Conservation (phyloP, 1,140 invertebrate genomes). For the Whitmania pigra region DNA sequence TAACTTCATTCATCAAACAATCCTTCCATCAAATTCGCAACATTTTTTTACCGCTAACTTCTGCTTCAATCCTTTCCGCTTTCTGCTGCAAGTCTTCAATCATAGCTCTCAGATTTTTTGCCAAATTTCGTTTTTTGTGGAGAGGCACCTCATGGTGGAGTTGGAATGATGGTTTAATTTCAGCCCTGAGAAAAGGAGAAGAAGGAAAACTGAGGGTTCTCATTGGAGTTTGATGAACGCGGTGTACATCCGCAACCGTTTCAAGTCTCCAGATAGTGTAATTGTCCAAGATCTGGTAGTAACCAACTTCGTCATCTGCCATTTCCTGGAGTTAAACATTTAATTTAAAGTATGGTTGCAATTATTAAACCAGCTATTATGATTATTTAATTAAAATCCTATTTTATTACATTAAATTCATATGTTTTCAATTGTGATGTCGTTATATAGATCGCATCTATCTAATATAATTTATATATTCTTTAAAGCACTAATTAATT, state of each 20-base stretch:
- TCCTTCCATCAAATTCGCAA: no score
- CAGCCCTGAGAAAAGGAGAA: background rate
- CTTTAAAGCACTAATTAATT: no score
- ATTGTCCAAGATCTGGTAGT: conserved; percentile 17
- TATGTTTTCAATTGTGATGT: no score
- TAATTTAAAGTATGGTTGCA: no score
- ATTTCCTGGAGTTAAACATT: no score
- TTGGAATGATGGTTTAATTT: background rate
- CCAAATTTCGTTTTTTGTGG: conserved; percentile 15
- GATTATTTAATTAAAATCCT: no score
- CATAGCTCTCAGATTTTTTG: conserved; percentile 13
- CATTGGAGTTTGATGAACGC: background rate
- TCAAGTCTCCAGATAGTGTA: conserved; percentile 16
- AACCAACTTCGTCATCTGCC: background rate
- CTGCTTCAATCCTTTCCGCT: conserved; percentile 6
- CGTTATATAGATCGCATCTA: no score
- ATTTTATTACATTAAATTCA: no score
- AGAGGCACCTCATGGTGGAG: background rate
- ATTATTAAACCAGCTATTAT: no score
- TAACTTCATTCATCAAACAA: no score
- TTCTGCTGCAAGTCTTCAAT: conserved; percentile 19
- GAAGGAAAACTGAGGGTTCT: background rate
- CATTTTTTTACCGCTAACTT: conserved; percentile 3
- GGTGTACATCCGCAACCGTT: background rate
- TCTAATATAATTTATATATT: no score